Percentiles rank a stretch among this genome's conserved stretches.
phyloP scores from a whole-genome alignment of 2,888 invertebrate genomes.

The Loripinus fragilis region DNA sequence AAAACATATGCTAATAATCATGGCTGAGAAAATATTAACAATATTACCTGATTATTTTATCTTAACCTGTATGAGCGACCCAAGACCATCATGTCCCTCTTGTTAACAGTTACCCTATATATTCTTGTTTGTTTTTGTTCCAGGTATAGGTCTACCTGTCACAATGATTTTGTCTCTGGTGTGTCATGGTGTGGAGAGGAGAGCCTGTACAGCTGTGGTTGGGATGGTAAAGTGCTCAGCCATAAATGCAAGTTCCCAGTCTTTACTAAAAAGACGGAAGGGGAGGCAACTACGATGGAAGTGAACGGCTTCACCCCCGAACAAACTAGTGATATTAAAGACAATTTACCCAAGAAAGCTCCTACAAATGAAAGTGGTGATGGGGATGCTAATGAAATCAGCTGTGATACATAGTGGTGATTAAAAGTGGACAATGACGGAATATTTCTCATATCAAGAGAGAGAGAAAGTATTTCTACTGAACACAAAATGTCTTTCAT shows the following conservation, averaged over 20 bases:
- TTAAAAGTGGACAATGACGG: no score
- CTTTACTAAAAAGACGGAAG: background rate
- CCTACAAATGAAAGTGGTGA: background rate
- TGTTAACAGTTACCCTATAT: no score
- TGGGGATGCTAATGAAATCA: background rate
- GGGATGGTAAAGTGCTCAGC: conserved; percentile 83
- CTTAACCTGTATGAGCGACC: no score
- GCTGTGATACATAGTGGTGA: background rate
- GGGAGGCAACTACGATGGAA: conserved; percentile 48
- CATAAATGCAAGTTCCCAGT: conserved; percentile 31
- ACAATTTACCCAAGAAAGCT: conserved; percentile 1
- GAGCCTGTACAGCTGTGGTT: conserved; percentile 86
- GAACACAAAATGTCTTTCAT: no score
- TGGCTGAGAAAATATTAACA: no score
- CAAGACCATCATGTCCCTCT: no score
- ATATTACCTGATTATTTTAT: no score
- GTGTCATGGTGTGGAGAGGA: conserved; percentile 85
- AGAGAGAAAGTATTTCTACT: no score
- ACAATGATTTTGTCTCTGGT: conserved; percentile 86
- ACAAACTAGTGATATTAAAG: background rate
- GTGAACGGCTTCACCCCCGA: conserved; percentile 38
- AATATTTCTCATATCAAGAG: no score
- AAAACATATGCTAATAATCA: no score
- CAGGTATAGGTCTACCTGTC: conserved; percentile 84
- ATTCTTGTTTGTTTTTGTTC: background rate